Evolutionary conservation across 2,113 vertebrate genomes (phyloP), one percentile per base, ranked within the genome.

Genomic region (Chionodraco myersi): DNA sequence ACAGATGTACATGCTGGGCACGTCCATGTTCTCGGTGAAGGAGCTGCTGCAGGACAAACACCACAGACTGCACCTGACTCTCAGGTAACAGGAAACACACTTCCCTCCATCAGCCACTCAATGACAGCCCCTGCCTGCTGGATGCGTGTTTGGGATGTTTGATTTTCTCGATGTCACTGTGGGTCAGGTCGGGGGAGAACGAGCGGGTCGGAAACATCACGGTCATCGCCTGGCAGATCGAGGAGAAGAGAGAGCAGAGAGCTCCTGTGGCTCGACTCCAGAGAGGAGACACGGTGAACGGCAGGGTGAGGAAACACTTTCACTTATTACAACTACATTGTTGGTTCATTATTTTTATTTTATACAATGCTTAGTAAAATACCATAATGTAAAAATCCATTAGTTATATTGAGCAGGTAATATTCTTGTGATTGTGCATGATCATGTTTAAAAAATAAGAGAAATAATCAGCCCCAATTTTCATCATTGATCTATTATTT

Each of bases 1-100:
- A 62, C 92, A 99, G 98, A 99, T 99, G 98, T 99, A 99, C 91
- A 94, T 99, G 90, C 94, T 99, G 54, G 98, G 98, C 81, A 98
- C 97, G 52, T 95, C 96, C 87, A 96, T 94, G 34, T 99, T 99
- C 75, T 89, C 94, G 67, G 97, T 99, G 90, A 99, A 98, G 89
- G 98, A 99, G 69, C 93, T 99, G 74, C 96, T 99, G 84, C 96
- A 97, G 87, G 97, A 98, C 72, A 97, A 95, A 86, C 95, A 96
- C 83, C 97, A 98, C 87, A 94, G 97, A 52, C 92, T 99, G 71
- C 98, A 99, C 90, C 94, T 99, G 89, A 96, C 94, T 80, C 94
- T 99, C 92, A 97, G 96, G 98, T 99, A 93, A 86, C 88, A 93
- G 21, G 45, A 49, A 1, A 18, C 10, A 72, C 34, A 26, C 7